Evolutionary conservation across 2,888 invertebrate species (phyloP), one percentile per base, ranked within the genome.

Genomic region (Xanthostigma xanthostigma): DNA sequence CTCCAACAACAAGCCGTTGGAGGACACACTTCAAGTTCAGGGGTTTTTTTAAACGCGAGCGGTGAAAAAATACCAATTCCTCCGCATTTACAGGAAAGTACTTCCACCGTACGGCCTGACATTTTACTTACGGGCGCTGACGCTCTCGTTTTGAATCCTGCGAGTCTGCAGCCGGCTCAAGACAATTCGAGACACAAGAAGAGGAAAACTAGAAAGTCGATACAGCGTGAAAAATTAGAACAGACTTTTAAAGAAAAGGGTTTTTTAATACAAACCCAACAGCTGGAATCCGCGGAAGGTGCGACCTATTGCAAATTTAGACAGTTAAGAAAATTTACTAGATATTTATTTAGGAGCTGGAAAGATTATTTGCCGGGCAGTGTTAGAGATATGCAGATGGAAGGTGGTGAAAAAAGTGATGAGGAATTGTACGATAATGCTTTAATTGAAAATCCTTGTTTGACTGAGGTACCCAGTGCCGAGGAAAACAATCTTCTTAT

Each of bases 271-370:
- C 92, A 93, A 63, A 93, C 92, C 0, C 92, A 93, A 63, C 92
- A 93, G 62, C 68, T 92, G 45, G 90, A 92, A 61, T 90, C 90
- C 0, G 91, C 92, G 0, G 92, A 93, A 62, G 92, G 92, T 0
- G 91, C 92, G 0, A 92, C 92, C 0, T 93, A 92, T 60, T 93
- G 93, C 65, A 93, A 93, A 64, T 93, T 93, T 62, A 69, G 92
- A 43, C 92, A 93, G 62, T 69, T 93, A 33, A 73, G 90, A 54
- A 93, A 93, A 64, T 92, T 93, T 61, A 93, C 93, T 0, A 74
- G 92, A 46, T 93, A 93, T 62, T 69, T 93, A 53, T 91, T 92
- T 59, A 75, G 92, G 57, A 91, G 90, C 62, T 93, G 92, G 92
- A 91, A 91, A 66, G 90, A 92, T 62, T 90, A 93, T 62, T 72